Conservation (phyloP, 2,888 invertebrate genomes). For the Beris morrisii region DNA sequence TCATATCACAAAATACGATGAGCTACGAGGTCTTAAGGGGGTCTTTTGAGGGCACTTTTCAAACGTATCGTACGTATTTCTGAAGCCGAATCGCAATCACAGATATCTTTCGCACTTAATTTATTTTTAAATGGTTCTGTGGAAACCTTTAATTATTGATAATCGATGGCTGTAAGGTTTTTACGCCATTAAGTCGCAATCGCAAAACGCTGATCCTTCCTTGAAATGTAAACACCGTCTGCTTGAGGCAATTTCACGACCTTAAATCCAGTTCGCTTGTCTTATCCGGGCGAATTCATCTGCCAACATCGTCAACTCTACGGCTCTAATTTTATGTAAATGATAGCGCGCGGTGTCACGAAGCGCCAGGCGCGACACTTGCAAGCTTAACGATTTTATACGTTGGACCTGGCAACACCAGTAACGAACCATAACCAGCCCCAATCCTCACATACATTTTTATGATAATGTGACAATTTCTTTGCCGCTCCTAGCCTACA, state of each 20-base stretch:
- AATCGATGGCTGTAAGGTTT: too few species aligned
- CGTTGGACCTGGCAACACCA: background rate
- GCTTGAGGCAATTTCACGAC: too few species aligned
- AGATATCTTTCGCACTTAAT: conserved; percentile 36
- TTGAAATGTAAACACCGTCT: too few species aligned
- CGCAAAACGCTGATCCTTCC: too few species aligned
- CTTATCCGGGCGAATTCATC: too few species aligned
- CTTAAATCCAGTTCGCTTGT: too few species aligned
- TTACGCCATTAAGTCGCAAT: too few species aligned
- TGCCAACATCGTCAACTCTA: too few species aligned
- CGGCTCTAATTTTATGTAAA: too few species aligned
- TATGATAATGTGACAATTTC: background rate
- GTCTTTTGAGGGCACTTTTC: background rate
- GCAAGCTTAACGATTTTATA: background rate
- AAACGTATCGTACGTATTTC: background rate
- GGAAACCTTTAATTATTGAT: conserved; percentile 32
- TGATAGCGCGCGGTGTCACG: background rate
- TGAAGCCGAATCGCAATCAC: background rate
- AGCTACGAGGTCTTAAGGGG: conserved; percentile 26
- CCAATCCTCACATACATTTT: background rate
- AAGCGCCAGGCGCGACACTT: background rate
- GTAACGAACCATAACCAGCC: background rate
- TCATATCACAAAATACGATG: conserved; percentile 31
- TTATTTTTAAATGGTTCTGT: conserved; percentile 35
- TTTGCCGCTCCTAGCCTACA: background rate